Conservation (phyloP, 1,140 invertebrate species). For the Tyrophagus putrescentiae region DNA sequence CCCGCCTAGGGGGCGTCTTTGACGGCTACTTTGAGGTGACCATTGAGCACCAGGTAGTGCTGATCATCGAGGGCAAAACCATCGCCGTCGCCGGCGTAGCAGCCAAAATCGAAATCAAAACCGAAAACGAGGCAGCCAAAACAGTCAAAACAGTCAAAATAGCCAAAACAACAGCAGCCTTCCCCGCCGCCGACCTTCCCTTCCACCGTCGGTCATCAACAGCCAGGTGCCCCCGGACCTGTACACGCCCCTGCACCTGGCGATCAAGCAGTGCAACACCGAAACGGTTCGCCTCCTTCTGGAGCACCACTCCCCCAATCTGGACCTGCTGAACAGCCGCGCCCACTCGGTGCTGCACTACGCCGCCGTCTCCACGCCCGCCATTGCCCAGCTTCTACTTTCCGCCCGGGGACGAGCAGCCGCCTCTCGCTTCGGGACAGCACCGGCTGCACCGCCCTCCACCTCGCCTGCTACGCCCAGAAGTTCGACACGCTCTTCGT, state of each 20-base stretch:
- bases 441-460: constrained; percentile 20
- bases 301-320: neutral
- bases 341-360: constrained; percentile 19
- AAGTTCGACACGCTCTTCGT: constrained; percentile 1
- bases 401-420: neutral
- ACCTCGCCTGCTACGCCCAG: constrained; percentile 19
- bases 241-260: constrained; percentile 20
- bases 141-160: no score
- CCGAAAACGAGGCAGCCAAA: no score
- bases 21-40: neutral
- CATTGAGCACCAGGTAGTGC: no score
- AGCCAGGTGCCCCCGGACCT: neutral
- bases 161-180: no score
- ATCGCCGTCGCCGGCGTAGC: no score
- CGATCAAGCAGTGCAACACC: neutral
- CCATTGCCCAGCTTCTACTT: neutral
- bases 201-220: no score
- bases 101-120: no score
- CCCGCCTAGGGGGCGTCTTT: constrained; percentile 8
- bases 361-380: constrained; percentile 13
- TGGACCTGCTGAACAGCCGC: constrained; percentile 4
- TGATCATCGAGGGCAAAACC: no score
- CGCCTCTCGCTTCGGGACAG: neutral
- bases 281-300: constrained; percentile 2
- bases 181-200: no score